phyloP scores from a whole-genome alignment of 1,140 invertebrate species.

The Plectrocnemia conspersa region DNA sequence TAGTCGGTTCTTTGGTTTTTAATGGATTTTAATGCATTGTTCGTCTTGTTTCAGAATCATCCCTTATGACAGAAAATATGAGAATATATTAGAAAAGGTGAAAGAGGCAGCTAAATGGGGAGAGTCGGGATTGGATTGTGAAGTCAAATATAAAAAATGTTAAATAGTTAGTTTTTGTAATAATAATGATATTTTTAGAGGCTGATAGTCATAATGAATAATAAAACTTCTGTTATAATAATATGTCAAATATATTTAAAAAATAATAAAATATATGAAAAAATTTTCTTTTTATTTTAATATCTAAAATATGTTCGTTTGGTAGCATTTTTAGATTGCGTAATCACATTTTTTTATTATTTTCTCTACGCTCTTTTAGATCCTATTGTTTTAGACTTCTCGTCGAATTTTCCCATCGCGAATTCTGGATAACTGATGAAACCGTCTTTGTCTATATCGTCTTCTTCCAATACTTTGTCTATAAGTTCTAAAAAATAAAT shows the following conservation, averaged over 20 bases:
- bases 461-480: constrained; percentile 70
- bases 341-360: too few species aligned
- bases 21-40: not conserved
- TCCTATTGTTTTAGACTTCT: too few species aligned
- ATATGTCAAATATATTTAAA: too few species aligned
- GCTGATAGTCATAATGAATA: too few species aligned
- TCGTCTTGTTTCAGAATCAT: constrained; percentile 37
- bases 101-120: constrained; percentile 44
- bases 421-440: constrained; percentile 78
- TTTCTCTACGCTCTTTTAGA: too few species aligned
- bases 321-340: too few species aligned
- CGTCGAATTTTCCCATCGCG: constrained; percentile 52
- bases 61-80: constrained; percentile 42
- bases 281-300: too few species aligned
- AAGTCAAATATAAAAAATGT: constrained; percentile 36
- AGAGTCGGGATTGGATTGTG: constrained; percentile 41
- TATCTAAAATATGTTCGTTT: too few species aligned
- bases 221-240: too few species aligned
- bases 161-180: too few species aligned
- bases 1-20: not conserved
- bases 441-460: constrained; percentile 77
- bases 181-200: too few species aligned
- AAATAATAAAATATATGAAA: too few species aligned
- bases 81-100: constrained; percentile 42
- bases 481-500: constrained; percentile 63